A percentile compares a stretch with the other conserved stretches of the same genome.
These are phyloP conservation scores for Argopecten irradians DNA, from an alignment of 1,140 invertebrate genomes.

Conservation along the genomic window DNA sequence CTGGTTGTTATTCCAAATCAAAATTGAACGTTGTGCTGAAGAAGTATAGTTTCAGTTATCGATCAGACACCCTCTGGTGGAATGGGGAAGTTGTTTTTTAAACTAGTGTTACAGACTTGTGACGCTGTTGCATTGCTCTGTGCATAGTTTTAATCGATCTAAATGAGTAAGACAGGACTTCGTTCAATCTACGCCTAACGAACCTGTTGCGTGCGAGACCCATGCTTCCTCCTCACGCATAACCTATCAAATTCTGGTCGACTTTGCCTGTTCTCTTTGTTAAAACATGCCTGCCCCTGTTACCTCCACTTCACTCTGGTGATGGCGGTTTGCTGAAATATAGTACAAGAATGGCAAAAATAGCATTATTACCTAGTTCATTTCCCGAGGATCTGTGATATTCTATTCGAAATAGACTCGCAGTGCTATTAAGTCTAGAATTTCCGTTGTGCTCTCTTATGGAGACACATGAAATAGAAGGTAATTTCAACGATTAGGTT, in stretches of 20 bases:
- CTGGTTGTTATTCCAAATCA: background rate
- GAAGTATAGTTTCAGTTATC: background rate
- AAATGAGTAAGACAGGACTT: background rate
- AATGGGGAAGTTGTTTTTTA: background rate
- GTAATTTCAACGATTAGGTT: too few relatives aligned
- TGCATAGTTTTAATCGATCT: slow-evolving; percentile 14
- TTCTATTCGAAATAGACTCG: too few relatives aligned
- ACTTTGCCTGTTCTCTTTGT: too few relatives aligned
- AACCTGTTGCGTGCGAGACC: background rate
- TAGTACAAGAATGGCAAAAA: too few relatives aligned
- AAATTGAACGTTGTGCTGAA: background rate
- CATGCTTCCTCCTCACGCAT: background rate
- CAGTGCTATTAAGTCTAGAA: too few relatives aligned
- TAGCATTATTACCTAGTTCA: too few relatives aligned
- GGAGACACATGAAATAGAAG: too few relatives aligned
- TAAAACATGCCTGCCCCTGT: background rate
- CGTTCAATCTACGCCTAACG: background rate
- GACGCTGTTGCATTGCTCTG: background rate
- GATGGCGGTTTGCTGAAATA: background rate
- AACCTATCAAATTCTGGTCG: background rate
- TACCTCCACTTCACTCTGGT: background rate
- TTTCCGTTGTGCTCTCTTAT: too few relatives aligned
- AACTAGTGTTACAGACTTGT: background rate
- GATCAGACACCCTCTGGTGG: background rate
- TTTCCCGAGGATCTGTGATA: too few relatives aligned